Evolutionary conservation across 2,888 invertebrate genomes (phyloP), one percentile per base, ranked within the genome.

Genomic region (Yponomeuta malinellus): DNA sequence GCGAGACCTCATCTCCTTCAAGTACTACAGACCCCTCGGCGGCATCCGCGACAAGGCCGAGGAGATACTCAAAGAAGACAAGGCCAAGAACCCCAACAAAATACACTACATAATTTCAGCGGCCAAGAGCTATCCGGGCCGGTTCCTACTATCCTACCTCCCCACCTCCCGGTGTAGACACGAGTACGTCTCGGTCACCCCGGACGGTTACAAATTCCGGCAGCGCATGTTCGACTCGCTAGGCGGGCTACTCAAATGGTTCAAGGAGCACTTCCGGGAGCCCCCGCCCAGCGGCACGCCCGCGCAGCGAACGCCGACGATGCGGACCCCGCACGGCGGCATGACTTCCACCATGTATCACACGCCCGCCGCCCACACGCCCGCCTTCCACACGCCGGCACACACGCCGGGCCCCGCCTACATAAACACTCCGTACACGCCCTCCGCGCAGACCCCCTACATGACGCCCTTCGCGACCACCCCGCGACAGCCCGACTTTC

Each of bases 221-320:
- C 95, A 96, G 75, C 96, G 97, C 79, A 94, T 96, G 84, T 99
- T 99, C 86, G 96, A 96, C 76, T 95, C 96, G 0, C 92, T 98
- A 0, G 94, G 94, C 65, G 85, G 85, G 1, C 73, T 99, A 72
- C 94, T 99, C 78, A 95, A 96, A 73, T 99, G 99, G 99, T 99
- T 99, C 88, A 99, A 99, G 83, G 98, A 98, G 86, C 98, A 99
- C 85, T 99, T 98, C 92, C 93, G 97, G 75, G 98, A 99, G 81
- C 97, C 98, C 0, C 93, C 97, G 69, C 96, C 97, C 0, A 93
- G 93, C 6, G 93, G 93, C 33, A 96, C 96, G 6, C 96, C 90
- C 0, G 83, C 96, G 0, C 92, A 95, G 43, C 95, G 96, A 0
- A 94, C 95, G 6, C 93, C 94, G 5, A 96, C 95, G 0, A 93